phyloP scores from a whole-genome alignment of 2,113 vertebrate species.

The Spea bombifrons region DNA sequence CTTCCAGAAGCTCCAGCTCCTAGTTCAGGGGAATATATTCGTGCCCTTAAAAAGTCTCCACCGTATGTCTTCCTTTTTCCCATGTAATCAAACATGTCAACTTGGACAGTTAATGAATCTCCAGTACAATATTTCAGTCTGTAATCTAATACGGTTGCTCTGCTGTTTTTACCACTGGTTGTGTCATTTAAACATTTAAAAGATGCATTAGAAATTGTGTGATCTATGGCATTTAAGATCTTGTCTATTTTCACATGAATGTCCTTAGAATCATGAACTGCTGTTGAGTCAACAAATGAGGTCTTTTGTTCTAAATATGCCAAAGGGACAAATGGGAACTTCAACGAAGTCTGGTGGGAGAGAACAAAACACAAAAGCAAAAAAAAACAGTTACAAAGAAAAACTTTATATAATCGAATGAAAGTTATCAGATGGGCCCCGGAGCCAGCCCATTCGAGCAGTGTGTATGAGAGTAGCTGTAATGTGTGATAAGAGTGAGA shows the following conservation, averaged over 20 bases:
- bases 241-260: background rate
- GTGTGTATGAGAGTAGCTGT: no score
- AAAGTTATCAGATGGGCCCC: no score
- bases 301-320: background rate
- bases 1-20: conserved; percentile 48
- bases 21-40: conserved; percentile 48
- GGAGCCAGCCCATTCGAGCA: no score
- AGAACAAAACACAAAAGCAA: background rate
- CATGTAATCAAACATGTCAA: conserved; percentile 45
- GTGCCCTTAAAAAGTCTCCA: conserved; percentile 55
- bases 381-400: background rate
- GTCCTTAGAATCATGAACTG: no score
- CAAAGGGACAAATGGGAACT: background rate
- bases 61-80: conserved; percentile 53
- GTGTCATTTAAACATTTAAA: conserved; percentile 1
- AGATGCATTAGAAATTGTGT: background rate
- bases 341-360: background rate
- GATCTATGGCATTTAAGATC: background rate
- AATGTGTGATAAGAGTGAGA: no score
- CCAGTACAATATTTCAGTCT: conserved; percentile 45
- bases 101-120: conserved; percentile 45
- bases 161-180: conserved; percentile 51
- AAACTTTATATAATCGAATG: no score
- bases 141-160: conserved; percentile 39
- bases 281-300: no score